These are phyloP conservation scores for Sardinella longiceps DNA, from an alignment of 2,797 vertebrate species.

Conservation along the genomic window DNA sequence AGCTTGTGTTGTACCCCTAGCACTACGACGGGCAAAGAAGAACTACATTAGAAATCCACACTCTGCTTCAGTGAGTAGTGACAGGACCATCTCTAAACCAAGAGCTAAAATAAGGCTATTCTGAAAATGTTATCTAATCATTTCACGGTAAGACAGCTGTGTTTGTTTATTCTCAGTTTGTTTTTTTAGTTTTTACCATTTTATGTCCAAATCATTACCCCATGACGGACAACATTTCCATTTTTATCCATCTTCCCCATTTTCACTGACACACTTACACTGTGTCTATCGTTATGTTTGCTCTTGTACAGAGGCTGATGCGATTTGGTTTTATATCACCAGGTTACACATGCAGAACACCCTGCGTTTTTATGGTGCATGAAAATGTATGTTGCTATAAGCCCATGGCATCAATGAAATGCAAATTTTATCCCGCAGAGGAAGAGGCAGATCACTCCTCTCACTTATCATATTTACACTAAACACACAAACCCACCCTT, in stretches of 20 bases:
- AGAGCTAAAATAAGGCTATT: neutral
- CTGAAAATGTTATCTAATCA: neutral
- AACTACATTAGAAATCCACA: neutral
- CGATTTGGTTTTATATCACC: neutral
- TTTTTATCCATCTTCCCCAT: neutral
- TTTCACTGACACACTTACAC: neutral
- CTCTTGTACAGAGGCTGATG: neutral
- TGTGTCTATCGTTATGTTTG: neutral
- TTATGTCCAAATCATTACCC: neutral
- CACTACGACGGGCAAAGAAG: neutral
- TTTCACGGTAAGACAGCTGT: neutral
- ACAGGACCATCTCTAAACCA: neutral
- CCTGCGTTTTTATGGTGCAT: neutral
- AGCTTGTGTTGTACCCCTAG: neutral
- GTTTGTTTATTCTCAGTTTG: neutral
- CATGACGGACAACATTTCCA: neutral
- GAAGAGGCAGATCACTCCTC: neutral
- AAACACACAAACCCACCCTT: neutral
- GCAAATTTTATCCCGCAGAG: neutral
- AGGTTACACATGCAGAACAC: neutral
- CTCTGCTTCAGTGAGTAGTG: neutral
- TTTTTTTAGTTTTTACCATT: neutral
- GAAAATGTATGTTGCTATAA: neutral
- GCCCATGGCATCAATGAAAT: neutral
- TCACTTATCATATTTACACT: conserved; percentile 5